Percentiles rank a stretch among this genome's conserved stretches.
phyloP scores from a whole-genome alignment of 2,888 invertebrate genomes.

The Danaus chrysippus region DNA sequence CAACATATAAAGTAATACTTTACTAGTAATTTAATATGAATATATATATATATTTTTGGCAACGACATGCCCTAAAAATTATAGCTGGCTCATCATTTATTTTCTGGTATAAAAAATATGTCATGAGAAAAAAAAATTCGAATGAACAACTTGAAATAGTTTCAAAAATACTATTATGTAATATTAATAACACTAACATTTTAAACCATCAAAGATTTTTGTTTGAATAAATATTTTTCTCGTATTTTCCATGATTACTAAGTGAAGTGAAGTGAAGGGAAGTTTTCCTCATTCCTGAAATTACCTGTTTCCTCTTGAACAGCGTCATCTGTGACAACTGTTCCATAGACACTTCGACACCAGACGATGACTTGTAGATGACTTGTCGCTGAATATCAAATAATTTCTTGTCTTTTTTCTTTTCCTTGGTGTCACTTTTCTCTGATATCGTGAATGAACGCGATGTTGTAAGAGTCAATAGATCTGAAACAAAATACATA shows the following conservation, averaged over 20 bases:
- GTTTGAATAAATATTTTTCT: too few species aligned
- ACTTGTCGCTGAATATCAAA: slow-evolving; percentile 66
- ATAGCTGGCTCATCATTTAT: too few species aligned
- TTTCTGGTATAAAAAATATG: too few species aligned
- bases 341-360: slow-evolving; percentile 80
- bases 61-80: too few species aligned
- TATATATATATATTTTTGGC: too few species aligned
- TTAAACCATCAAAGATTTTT: too few species aligned
- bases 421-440: slow-evolving; percentile 51
- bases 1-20: not conserved
- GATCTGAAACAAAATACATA: slow-evolving; percentile 42
- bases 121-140: too few species aligned
- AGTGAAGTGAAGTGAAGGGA: not conserved
- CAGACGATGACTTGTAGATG: slow-evolving; percentile 78
- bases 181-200: too few species aligned
- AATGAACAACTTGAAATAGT: too few species aligned
- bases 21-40: too few species aligned
- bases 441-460: slow-evolving; percentile 70
- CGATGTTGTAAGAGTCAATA: slow-evolving; percentile 57
- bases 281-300: not conserved
- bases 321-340: slow-evolving; percentile 84
- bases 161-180: too few species aligned
- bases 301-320: slow-evolving; percentile 87
- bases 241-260: not conserved
- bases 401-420: slow-evolving; percentile 55